Percentiles rank a stretch among this genome's conserved stretches.
Conservation (phyloP, 2,797 vertebrate genomes). For the Hippoglossus hippoglossus region DNA sequence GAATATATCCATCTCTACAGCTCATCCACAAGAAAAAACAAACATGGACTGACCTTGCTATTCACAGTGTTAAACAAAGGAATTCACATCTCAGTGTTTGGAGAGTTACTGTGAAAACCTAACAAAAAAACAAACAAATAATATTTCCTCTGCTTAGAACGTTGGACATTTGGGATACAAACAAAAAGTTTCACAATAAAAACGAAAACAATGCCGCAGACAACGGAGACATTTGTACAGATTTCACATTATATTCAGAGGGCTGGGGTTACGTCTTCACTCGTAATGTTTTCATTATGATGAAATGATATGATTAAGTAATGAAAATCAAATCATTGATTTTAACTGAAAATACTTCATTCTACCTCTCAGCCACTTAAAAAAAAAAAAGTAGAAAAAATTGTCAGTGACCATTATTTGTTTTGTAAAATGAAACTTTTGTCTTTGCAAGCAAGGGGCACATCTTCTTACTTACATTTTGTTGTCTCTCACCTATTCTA, state of each 20-base stretch:
- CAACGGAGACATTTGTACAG: slow-evolving; percentile 82
- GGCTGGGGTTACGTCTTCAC: slow-evolving; percentile 83
- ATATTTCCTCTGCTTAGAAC: slow-evolving; percentile 79
- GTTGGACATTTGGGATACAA: slow-evolving; percentile 87
- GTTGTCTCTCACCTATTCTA: slow-evolving; percentile 83
- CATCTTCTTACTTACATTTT: slow-evolving; percentile 83
- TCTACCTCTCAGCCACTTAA: slow-evolving; percentile 91
- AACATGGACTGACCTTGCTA: slow-evolving; percentile 77
- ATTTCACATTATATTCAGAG: slow-evolving; percentile 85
- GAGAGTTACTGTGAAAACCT: slow-evolving; percentile 72
- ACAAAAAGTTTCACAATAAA: slow-evolving; percentile 85
- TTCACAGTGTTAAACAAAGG: slow-evolving; percentile 80
- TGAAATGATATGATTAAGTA: slow-evolving; percentile 78
- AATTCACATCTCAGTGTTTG: slow-evolving; percentile 67
- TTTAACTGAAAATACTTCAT: slow-evolving; percentile 82
- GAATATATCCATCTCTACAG: slow-evolving; percentile 86
- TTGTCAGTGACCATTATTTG: slow-evolving; percentile 81
- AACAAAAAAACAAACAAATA: slow-evolving; percentile 62
- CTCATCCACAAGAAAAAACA: slow-evolving; percentile 54
- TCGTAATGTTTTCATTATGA: slow-evolving; percentile 79
- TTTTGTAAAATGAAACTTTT: slow-evolving; percentile 84
- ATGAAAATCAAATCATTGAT: slow-evolving; percentile 74
- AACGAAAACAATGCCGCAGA: slow-evolving; percentile 59
- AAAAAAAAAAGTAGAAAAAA: slow-evolving; percentile 70
- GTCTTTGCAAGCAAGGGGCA: slow-evolving; percentile 82